Conservation (phyloP, 2,113 vertebrate genomes). For the Sinocyclocheilus grahami region DNA sequence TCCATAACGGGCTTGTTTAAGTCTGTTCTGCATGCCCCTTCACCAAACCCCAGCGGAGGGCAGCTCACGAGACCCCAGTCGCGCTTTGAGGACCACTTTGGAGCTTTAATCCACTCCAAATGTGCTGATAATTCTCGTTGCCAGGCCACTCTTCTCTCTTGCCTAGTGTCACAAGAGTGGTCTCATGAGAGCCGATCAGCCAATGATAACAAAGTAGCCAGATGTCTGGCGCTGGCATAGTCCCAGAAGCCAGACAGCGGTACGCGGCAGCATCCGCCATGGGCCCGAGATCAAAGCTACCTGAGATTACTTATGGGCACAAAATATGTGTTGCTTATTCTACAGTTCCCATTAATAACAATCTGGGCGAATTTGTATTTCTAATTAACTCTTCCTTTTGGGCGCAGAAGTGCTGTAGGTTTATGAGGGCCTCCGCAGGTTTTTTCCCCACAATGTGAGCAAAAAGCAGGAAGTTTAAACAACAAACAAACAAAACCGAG, state of each 20-base stretch:
- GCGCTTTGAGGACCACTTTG: slow-evolving; percentile 90
- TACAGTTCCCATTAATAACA: slow-evolving; percentile 94
- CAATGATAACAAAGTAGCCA: slow-evolving; percentile 99
- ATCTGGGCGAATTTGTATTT: slow-evolving; percentile 98
- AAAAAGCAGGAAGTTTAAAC: slow-evolving; percentile 59
- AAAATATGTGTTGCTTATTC: slow-evolving; percentile 93
- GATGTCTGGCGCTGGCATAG: slow-evolving; percentile 96
- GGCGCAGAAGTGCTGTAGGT: slow-evolving; percentile 81
- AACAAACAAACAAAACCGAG: slow-evolving; percentile 71
- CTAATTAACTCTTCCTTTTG: slow-evolving; percentile 99
- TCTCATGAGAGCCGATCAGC: slow-evolving; percentile 96
- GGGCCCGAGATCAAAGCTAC: slow-evolving; percentile 99
- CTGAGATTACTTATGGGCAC: slow-evolving; percentile 99
- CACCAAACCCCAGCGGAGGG: slow-evolving; percentile 61
- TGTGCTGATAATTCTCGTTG: slow-evolving; percentile 93
- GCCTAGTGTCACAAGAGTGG: slow-evolving; percentile 92
- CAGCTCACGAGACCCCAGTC: slow-evolving; percentile 77
- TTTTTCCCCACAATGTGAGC: slow-evolving; percentile 56
- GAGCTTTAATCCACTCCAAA: slow-evolving; percentile 88
- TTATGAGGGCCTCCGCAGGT: slow-evolving; percentile 70
- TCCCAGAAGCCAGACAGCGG: slow-evolving; percentile 94
- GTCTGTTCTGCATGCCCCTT: slow-evolving; percentile 49
- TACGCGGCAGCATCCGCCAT: slow-evolving; percentile 87
- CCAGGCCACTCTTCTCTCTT: slow-evolving; percentile 89
- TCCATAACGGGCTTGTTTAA: slow-evolving; percentile 60